Base-by-base conservation (phyloP, 2,797 vertebrate species). In the Leuciscus waleckii region DNA sequence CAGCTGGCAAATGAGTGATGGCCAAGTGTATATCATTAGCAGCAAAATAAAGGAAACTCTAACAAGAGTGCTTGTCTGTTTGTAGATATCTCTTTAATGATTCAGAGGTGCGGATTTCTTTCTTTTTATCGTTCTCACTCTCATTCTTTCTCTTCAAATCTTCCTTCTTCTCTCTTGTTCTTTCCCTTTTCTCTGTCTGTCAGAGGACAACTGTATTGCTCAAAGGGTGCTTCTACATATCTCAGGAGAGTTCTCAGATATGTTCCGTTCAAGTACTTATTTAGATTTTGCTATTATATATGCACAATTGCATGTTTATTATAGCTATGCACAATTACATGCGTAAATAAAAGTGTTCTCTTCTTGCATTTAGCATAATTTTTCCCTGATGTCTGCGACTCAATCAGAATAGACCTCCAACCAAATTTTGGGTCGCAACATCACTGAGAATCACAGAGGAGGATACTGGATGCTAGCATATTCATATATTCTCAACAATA, bases 1-100 rank as follows among this genome's bases (percentile, higher is more conserved):
- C 92, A 90, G 91, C 91, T 90, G 91, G 90, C 93, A 93, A 94
- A 94, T 92, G 93, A 91, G 86, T 90, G 91, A 92, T 90, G 87
- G 76, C 89, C 86, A 88, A 91, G 89, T 87, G 90, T 91, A 89
- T 87, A 91, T 93, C 91, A 92, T 94, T 92, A 94, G 89, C 89
- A 88, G 90, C 79, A 85, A 87, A 88, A 88, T 90, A 75, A 85
- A 74, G 76, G 58, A 74, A 63, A 63, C 39, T 81, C 43, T 32
- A 76, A 56, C 77, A 71, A 51, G 43, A 41, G 35, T 3, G 49
- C 16, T 51, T 58, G 67, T 67, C 32, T 82, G n/a, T 56, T n/a
- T 75, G 58, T 54, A 26, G 73, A 71, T 88, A 26, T 70, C 54
- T 81, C 23, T 80, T 83, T 81, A 65, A 74, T 49, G 71, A 83